Base-by-base conservation (phyloP, 2,113 vertebrate species). In the Puntigrus tetrazona region DNA sequence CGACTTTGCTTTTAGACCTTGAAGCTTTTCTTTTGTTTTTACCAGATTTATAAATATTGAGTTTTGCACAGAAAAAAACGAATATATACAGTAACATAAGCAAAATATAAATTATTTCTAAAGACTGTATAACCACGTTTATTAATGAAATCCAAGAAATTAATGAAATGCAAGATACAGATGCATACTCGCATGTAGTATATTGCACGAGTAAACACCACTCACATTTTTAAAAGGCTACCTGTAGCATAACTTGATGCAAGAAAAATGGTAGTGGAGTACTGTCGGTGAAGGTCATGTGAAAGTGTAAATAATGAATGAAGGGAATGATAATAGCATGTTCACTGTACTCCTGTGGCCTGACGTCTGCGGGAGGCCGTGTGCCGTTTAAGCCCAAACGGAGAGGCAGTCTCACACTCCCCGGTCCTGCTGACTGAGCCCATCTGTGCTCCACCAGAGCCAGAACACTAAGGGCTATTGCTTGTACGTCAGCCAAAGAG, bases 401-500 rank as follows among this genome's bases (percentile, higher is more conserved):
- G 87, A 83, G 84, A 72, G 25, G 31, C 50, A 85, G 84, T 87
- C 84, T 85, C 83, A 74, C 75, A 74, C 84, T 70, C 84, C 69
- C 69, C 31, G 36, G 81, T 84, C 84, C 76, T 88, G 87, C 84
- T 83, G 87, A 63, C 63, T 78, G 16, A 55, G 75, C 79, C 84
- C 87, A 88, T 88, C 87, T 88, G 87, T 83, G 81, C 75, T 61
- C 36, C 43, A 63, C 41, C 55, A 38, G 36, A 57, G 87, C 87
- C 87, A 76, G 76, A 69, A 86, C 47, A 75, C 84, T 70, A 85
- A 67, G 36, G 78, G 41, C 41, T 81, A 47, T 81, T 45, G 16
- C 38, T 50, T 81, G 59, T 50, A 50, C 18, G 14, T 11, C 41
- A 81, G 38, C 38, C 78, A 81, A 67, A 81, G 36, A 5, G 61